Conservation (phyloP, 2,797 vertebrate species). For the Lepus oiostolus region DNA sequence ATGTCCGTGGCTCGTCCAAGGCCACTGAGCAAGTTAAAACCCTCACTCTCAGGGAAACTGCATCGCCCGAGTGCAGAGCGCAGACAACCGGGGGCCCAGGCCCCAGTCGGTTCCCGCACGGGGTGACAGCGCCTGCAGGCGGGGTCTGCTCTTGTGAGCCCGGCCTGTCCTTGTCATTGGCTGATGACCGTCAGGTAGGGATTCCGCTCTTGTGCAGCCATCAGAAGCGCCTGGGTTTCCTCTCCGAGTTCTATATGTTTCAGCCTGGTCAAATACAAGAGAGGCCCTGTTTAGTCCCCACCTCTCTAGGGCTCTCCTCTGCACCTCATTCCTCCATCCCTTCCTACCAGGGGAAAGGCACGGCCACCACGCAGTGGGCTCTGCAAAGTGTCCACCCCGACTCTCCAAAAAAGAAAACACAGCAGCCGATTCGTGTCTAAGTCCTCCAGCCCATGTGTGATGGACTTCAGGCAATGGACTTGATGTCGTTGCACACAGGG, state of each 20-base stretch:
- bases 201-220: background rate
- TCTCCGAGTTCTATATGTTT: background rate
- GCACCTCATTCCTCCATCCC: background rate
- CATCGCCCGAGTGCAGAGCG: too few species aligned
- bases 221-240: slow-evolving; percentile 37
- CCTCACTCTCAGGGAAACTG: background rate
- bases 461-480: background rate
- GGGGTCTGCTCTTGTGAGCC: background rate
- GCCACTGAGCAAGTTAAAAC: slow-evolving; percentile 19
- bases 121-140: too few species aligned
- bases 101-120: too few species aligned
- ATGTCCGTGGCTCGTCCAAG: background rate
- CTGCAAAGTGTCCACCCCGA: too few species aligned
- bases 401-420: background rate
- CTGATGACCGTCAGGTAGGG: background rate
- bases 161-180: background rate
- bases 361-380: accelerated
- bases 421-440: background rate
- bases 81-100: too few species aligned
- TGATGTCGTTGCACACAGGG: background rate
- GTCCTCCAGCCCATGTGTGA: background rate
- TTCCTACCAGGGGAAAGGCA: background rate
- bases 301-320: background rate
- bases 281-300: background rate
- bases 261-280: background rate